These are phyloP conservation scores for Muscicapa comitata DNA, from an alignment of 2,797 vertebrate species.

Conservation along the genomic window DNA sequence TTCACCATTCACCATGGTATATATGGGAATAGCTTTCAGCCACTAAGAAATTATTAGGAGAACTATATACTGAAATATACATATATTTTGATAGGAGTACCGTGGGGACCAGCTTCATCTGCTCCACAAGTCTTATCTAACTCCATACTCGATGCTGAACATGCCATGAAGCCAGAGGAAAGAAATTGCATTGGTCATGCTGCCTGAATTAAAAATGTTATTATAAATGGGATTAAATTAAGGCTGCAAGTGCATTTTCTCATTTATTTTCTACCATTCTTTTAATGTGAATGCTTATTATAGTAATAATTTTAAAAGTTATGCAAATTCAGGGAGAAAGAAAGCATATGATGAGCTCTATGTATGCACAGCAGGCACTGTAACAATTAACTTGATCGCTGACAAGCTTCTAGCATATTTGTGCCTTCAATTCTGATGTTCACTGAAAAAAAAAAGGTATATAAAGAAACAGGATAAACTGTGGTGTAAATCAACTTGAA, in stretches of 20 bases:
- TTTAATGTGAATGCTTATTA: conserved; percentile 9
- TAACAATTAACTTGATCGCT: neutral
- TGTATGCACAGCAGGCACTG: neutral
- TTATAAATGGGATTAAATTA: neutral
- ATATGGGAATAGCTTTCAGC: neutral
- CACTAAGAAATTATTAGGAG: neutral
- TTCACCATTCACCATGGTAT: neutral
- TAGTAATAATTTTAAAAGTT: neutral
- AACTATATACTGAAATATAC: neutral
- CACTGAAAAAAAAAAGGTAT: neutral
- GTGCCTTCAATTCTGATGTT: neutral
- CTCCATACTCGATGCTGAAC: neutral
- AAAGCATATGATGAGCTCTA: neutral
- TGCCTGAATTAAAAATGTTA: neutral
- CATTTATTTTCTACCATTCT: conserved; percentile 1
- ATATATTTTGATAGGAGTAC: neutral
- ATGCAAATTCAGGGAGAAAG: neutral
- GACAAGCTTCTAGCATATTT: neutral
- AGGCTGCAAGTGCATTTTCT: neutral
- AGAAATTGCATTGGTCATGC: neutral
- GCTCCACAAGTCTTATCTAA: neutral
- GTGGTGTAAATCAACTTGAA: neutral
- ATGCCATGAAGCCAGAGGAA: neutral
- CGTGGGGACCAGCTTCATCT: neutral
- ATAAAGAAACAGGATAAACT: neutral